These are phyloP conservation scores for Papilio demoleus DNA, from an alignment of 2,888 invertebrate genomes.

Conservation along the genomic window DNA sequence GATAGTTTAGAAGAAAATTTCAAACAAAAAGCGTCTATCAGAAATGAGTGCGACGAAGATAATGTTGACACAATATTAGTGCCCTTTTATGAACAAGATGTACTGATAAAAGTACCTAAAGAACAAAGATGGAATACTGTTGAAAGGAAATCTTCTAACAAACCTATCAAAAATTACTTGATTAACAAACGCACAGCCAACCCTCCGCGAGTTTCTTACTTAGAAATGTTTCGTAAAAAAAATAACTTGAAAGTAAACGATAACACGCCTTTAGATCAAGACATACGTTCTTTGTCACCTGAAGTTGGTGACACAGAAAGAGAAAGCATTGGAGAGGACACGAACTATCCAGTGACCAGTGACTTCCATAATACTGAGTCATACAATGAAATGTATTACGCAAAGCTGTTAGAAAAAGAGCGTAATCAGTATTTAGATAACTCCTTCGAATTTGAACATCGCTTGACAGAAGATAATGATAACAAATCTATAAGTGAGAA, in stretches of 20 bases:
- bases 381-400: slow-evolving; percentile 76
- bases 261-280: slow-evolving; percentile 45
- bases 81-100: slow-evolving; percentile 78
- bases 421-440: slow-evolving; percentile 55
- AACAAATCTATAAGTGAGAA: slow-evolving; percentile 52
- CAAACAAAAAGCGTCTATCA: slow-evolving; percentile 53
- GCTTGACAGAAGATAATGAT: slow-evolving; percentile 51
- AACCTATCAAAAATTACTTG: slow-evolving; percentile 57
- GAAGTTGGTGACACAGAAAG: slow-evolving; percentile 76
- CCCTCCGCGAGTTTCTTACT: slow-evolving; percentile 59
- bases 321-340: slow-evolving; percentile 64
- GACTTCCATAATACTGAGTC: slow-evolving; percentile 74
- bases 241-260: slow-evolving; percentile 52
- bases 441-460: slow-evolving; percentile 60
- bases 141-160: slow-evolving; percentile 43
- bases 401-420: slow-evolving; percentile 65
- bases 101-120: slow-evolving; percentile 73
- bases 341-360: slow-evolving; percentile 47
- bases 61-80: slow-evolving; percentile 75
- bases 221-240: slow-evolving; percentile 74
- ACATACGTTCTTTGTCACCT: slow-evolving; percentile 73
- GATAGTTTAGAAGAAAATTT: slow-evolving; percentile 70
- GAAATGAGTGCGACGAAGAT: slow-evolving; percentile 53
- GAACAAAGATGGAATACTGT: slow-evolving; percentile 54
- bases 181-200: slow-evolving; percentile 63